Conservation (phyloP, 2,113 vertebrate genomes). For the Crypturellus undulatus region DNA sequence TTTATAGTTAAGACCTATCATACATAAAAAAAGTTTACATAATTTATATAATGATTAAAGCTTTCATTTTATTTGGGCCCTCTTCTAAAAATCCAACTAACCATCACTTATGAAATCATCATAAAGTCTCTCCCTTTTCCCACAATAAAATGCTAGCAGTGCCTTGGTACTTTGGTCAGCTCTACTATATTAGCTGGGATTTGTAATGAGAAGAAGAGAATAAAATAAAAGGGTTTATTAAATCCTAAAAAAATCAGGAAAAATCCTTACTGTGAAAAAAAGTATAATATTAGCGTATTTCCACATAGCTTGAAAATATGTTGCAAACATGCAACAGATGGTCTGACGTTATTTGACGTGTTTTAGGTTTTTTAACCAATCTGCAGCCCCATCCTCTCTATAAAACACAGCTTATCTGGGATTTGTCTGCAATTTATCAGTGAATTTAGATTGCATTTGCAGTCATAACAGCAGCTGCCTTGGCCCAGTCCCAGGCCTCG, state of each 20-base stretch:
- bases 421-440: constrained; percentile 81
- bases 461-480: constrained; percentile 60
- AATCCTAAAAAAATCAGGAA: constrained; percentile 37
- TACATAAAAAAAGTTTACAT: background rate
- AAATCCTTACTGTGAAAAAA: background rate
- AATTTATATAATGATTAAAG: background rate
- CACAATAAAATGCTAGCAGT: background rate
- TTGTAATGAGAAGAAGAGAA: constrained; percentile 26
- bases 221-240: constrained; percentile 56
- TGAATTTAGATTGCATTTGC: constrained; percentile 73
- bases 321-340: constrained; percentile 79
- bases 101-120: background rate
- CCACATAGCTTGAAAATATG: constrained; percentile 61
- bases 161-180: background rate
- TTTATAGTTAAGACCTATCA: background rate
- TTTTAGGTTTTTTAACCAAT: constrained; percentile 52
- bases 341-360: constrained; percentile 73
- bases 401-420: constrained; percentile 83
- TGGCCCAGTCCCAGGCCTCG: constrained; percentile 59
- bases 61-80: background rate
- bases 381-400: constrained; percentile 65
- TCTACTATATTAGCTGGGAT: constrained; percentile 28
- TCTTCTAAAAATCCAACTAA: background rate
- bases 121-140: background rate
- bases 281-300: constrained; percentile 61